Conservation (phyloP, 2,888 invertebrate genomes). For the Steinernema scapterisci region DNA sequence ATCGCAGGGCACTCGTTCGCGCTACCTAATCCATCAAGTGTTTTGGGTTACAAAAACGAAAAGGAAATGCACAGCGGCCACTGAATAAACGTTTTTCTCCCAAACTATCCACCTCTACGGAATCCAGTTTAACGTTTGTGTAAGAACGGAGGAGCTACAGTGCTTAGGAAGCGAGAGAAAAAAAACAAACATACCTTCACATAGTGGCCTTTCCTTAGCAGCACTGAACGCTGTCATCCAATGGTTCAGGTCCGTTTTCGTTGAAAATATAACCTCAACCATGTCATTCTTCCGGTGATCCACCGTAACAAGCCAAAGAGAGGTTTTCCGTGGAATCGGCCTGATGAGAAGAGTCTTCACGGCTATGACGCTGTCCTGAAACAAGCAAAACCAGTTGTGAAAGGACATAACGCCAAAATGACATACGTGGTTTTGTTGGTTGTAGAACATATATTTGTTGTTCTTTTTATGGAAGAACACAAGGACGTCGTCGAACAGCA, state of each 20-base stretch:
- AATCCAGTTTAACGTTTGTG: too few species aligned
- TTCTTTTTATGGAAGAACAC: slow-evolving; percentile 40
- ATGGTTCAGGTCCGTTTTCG: slow-evolving; percentile 43
- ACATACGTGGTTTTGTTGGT: slow-evolving; percentile 31
- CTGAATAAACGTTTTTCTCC: too few species aligned
- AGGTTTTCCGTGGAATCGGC: neutral
- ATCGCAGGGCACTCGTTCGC: neutral
- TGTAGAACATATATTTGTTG: slow-evolving; percentile 32
- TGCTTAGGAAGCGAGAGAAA: neutral
- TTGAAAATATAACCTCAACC: slow-evolving; percentile 42
- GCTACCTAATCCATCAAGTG: slow-evolving; percentile 20
- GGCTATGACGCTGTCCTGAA: slow-evolving; percentile 47
- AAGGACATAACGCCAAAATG: too few species aligned
- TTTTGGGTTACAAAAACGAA: slow-evolving; percentile 26
- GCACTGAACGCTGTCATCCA: slow-evolving; percentile 43
- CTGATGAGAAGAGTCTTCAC: slow-evolving; percentile 43
- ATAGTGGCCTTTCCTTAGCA: slow-evolving; percentile 41
- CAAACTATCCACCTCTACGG: too few species aligned
- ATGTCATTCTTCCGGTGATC: slow-evolving; percentile 44
- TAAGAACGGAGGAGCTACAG: too few species aligned
- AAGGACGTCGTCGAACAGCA: slow-evolving; percentile 50
- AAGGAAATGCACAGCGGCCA: too few species aligned
- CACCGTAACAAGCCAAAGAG: slow-evolving; percentile 34
- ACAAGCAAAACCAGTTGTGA: neutral
- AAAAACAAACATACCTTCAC: slow-evolving; percentile 37